Conservation (phyloP, 1,140 invertebrate genomes). For the Drosophila mauritiana region DNA sequence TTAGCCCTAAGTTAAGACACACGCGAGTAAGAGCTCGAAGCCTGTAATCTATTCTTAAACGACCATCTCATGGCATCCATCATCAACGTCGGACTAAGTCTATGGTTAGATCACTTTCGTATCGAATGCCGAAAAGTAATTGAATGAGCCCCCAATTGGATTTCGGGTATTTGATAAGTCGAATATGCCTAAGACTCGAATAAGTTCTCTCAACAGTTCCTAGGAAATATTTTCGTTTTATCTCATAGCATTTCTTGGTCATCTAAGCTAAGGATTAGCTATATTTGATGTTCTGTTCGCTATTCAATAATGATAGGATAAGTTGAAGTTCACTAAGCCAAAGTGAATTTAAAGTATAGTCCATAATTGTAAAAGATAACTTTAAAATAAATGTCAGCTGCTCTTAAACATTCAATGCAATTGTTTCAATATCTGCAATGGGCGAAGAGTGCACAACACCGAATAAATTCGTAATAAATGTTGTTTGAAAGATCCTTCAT, state of each 20-base stretch:
- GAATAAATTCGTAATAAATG: conserved; percentile 32
- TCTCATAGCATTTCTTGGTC: conserved; percentile 13
- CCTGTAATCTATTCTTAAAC: background rate
- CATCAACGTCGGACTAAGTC: conserved; percentile 20
- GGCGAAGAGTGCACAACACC: conserved; percentile 2
- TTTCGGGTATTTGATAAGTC: conserved; percentile 67
- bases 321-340: background rate
- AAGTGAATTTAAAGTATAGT: conserved; percentile 1
- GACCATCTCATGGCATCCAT: conserved; percentile 10
- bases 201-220: conserved; percentile 39
- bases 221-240: conserved; percentile 16
- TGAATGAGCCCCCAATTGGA: conserved; percentile 79
- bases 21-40: conserved; percentile 6
- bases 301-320: conserved; percentile 13
- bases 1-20: conserved; percentile 51
- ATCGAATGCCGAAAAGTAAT: conserved; percentile 76
- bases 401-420: background rate
- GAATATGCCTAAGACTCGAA: conserved; percentile 26
- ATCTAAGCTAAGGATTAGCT: conserved; percentile 15
- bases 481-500: conserved; percentile 35
- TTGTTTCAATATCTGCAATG: background rate
- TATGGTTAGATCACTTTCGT: conserved; percentile 19
- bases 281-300: conserved; percentile 21
- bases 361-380: conserved; percentile 8
- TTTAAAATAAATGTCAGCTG: conserved; percentile 11